Percentiles rank a stretch among this genome's conserved stretches.
These are phyloP conservation scores for Magallana nippona DNA, from an alignment of 2,888 invertebrate species.

Conservation along the genomic window DNA sequence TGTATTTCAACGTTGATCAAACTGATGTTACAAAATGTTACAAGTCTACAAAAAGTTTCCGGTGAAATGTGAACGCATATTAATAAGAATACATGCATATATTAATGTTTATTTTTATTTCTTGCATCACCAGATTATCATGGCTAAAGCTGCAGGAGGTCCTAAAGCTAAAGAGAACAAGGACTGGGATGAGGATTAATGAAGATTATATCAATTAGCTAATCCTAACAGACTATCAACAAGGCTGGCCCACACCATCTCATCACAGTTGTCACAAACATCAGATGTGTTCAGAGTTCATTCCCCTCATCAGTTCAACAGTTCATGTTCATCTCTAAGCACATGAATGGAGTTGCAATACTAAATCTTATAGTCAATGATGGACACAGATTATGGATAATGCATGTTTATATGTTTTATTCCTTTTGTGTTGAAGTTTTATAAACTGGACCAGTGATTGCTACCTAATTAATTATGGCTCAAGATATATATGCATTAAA, in stretches of 20 bases:
- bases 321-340: neutral
- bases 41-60: too few relatives aligned
- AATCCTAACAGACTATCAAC: neutral
- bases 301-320: slow-evolving; percentile 14
- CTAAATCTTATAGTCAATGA: neutral
- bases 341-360: slow-evolving; percentile 5
- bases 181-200: slow-evolving; percentile 80
- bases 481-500: neutral
- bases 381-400: neutral
- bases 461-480: neutral
- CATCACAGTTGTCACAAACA: neutral
- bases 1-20: too few relatives aligned
- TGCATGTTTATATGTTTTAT: neutral
- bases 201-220: neutral
- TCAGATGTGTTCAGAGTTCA: slow-evolving; percentile 43
- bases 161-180: slow-evolving; percentile 86
- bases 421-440: neutral
- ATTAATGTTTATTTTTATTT: too few relatives aligned
- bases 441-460: neutral
- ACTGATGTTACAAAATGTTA: too few relatives aligned
- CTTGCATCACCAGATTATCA: slow-evolving; percentile 86
- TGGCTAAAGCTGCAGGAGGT: slow-evolving; percentile 98
- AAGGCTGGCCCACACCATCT: slow-evolving; percentile 11
- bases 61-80: too few relatives aligned
- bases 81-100: too few relatives aligned